phyloP scores from a whole-genome alignment of 1,140 invertebrate genomes.

The Oncopodura yosiiana region DNA sequence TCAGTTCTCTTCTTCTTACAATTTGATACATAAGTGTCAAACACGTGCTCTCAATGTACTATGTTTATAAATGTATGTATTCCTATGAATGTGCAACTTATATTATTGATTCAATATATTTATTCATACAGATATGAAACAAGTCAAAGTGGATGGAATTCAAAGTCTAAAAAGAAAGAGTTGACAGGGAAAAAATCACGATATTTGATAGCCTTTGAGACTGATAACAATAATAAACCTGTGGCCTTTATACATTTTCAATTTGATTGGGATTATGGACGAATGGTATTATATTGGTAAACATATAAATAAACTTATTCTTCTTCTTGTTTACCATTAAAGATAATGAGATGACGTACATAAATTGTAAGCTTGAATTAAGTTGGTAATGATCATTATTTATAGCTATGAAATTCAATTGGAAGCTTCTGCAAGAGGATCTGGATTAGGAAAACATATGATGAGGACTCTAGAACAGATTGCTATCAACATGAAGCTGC shows the following conservation, averaged over 20 bases:
- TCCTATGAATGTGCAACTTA: constrained; percentile 33
- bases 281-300: constrained; percentile 71
- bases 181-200: constrained; percentile 54
- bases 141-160: constrained; percentile 60
- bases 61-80: too few relatives aligned
- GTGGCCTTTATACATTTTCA: constrained; percentile 66
- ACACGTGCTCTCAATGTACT: too few relatives aligned
- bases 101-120: neutral
- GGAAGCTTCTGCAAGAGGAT: constrained; percentile 50
- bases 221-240: constrained; percentile 44
- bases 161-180: constrained; percentile 51
- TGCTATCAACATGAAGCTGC: constrained; percentile 57
- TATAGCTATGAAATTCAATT: constrained; percentile 75
- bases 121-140: constrained; percentile 51
- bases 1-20: neutral
- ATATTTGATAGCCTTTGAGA: constrained; percentile 50
- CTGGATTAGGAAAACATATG: constrained; percentile 70
- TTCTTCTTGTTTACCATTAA: too few relatives aligned
- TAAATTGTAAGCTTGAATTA: neutral
- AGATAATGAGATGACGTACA: neutral
- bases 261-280: constrained; percentile 67
- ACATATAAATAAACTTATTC: constrained; percentile 16
- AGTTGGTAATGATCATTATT: constrained; percentile 14
- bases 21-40: neutral
- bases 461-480: constrained; percentile 66